A percentile compares a stretch with the other conserved stretches of the same genome.
These are phyloP conservation scores for Popillia japonica DNA, from an alignment of 1,140 invertebrate species.

Conservation along the genomic window DNA sequence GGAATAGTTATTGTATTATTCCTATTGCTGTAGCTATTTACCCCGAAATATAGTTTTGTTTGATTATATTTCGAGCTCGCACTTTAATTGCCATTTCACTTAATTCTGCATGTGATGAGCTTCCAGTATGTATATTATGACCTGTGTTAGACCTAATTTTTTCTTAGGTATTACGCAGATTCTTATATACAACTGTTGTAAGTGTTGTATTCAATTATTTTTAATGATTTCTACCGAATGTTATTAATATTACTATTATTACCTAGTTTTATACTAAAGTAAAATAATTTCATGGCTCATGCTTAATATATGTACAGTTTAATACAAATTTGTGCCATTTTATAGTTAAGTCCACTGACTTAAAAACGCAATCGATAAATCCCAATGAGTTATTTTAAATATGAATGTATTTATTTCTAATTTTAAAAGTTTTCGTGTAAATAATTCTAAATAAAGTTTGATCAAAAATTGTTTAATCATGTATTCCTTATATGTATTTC, in stretches of 20 bases:
- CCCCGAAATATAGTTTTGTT: slow-evolving; percentile 22
- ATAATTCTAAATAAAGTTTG: slow-evolving; percentile 24
- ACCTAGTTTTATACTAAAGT: not conserved
- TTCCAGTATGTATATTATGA: slow-evolving; percentile 22
- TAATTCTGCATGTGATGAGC: slow-evolving; percentile 40
- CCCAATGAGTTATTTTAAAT: not conserved
- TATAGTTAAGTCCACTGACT: slow-evolving; percentile 35
- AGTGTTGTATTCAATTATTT: slow-evolving; percentile 2
- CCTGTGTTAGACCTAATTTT: not conserved
- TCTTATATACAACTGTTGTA: not conserved
- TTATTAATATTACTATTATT: not conserved
- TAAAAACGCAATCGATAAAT: not conserved
- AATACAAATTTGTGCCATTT: slow-evolving; percentile 38
- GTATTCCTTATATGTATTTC: too few relatives aligned
- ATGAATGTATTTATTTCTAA: not conserved
- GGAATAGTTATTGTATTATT: not conserved
- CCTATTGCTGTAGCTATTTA: slow-evolving; percentile 28
- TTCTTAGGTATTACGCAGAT: not conserved
- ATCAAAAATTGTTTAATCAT: not conserved
- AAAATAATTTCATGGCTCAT: not conserved
- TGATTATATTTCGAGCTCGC: slow-evolving; percentile 29
- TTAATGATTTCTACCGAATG: slow-evolving; percentile 3
- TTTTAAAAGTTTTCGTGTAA: slow-evolving; percentile 23
- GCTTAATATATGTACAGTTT: slow-evolving; percentile 26
- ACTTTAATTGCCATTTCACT: slow-evolving; percentile 38